A percentile compares a stretch with the other conserved stretches of the same genome.
Conservation (phyloP, 2,113 vertebrate species). For the Dascyllus trimaculatus region DNA sequence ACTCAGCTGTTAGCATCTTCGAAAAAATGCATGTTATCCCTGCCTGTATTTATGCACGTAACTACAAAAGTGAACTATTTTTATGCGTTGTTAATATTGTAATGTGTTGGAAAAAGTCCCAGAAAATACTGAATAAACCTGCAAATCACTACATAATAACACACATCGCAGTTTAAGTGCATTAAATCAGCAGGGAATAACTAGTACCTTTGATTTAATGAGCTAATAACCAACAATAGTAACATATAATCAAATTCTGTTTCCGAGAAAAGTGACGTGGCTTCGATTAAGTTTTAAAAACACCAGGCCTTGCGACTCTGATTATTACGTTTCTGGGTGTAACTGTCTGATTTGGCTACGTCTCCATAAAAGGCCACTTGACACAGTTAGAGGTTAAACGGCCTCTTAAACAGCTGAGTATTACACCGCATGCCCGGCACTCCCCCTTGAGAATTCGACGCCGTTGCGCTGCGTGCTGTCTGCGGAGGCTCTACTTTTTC, state of each 20-base stretch:
- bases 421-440: slow-evolving; percentile 50
- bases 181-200: not conserved
- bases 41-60: no score
- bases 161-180: no score
- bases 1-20: no score
- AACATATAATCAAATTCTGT: not conserved
- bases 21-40: no score
- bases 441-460: slow-evolving; percentile 53
- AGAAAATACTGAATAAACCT: no score
- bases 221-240: not conserved
- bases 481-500: slow-evolving; percentile 48
- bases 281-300: not conserved
- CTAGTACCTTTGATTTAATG: not conserved
- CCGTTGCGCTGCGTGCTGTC: slow-evolving; percentile 35
- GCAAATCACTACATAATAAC: no score
- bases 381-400: slow-evolving; percentile 76
- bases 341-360: slow-evolving; percentile 41
- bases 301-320: not conserved
- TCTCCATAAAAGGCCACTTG: slow-evolving; percentile 61
- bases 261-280: not conserved
- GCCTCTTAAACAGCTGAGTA: slow-evolving; percentile 73
- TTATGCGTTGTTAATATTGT: no score
- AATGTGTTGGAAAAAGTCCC: no score
- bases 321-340: not conserved
- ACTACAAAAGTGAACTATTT: no score